Base-by-base conservation (phyloP, 2,888 invertebrate genomes). In the Colostygia pectinataria region DNA sequence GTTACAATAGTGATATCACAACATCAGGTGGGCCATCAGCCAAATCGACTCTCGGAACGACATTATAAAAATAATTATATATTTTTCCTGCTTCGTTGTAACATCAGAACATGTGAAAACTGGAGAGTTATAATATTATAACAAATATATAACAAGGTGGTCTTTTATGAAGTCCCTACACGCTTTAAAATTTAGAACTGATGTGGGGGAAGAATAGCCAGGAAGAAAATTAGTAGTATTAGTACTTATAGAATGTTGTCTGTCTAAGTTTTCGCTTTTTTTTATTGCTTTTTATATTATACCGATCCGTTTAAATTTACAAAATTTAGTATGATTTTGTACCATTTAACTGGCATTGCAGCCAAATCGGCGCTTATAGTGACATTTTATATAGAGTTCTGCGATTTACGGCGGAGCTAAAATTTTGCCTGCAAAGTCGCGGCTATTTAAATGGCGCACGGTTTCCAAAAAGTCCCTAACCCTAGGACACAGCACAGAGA, bases 1-100 rank as follows among this genome's bases (percentile, higher is more conserved):
- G 44, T 24, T 20, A 36, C 25, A 44, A 44, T 40, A 44, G 38
- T 28, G 34, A 40, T 40, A 44, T 50, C 44, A 50, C 14, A 44
- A 44, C 39, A 44, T 44, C 44, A 44, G 50, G 50, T 51, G 51
- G 51, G 45, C 33, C 37, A 45, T 41, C 45, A 45, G 51, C 51
- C 51, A 51, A 51, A 41, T 45, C 31, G 45, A 44, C 44, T 45
- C 36, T 12, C 27, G 15, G 13, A 40, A 14, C 31, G 31, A 42
- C 40, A 37, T 39, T 38, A 38, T 32, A 23, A 34, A 32, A 20
- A 42, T 8, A 49, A 32, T n/a, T n/a, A n/a, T 43, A 27, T 49
- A 48, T 41, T 51, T 44, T 31, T 51, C 41, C 41, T 45, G 41
- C 32, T 41, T 32, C 7, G 20, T 27, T 12, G 27, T 25, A 33